Evolutionary conservation across 1,140 invertebrate species (phyloP).

Genomic region (Druon quercuslanigerum): DNA sequence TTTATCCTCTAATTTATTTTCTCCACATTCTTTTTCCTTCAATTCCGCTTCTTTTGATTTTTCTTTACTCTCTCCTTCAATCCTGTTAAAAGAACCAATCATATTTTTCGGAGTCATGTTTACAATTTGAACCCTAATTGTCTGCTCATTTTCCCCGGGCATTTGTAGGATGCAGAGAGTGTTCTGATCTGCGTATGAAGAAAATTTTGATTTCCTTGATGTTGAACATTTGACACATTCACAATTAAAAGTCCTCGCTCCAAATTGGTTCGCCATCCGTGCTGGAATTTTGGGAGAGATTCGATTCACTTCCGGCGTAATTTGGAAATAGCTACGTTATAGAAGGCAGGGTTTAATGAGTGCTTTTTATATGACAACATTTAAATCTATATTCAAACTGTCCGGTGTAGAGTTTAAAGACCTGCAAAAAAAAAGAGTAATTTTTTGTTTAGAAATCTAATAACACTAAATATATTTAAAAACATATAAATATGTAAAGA

Average conservation of each 20-base stretch:
- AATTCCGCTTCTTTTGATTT: neutral
- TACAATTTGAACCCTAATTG: neutral
- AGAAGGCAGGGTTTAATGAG: constrained; percentile 35
- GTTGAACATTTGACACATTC: neutral
- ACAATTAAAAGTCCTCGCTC: neutral
- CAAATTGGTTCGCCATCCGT: neutral
- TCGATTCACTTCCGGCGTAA: neutral
- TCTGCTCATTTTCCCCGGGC: neutral
- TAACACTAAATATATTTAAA: too few species aligned
- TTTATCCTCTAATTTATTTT: neutral
- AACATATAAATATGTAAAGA: too few species aligned
- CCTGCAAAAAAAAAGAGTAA: constrained; percentile 64
- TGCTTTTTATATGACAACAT: constrained; percentile 64
- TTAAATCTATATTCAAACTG: constrained; percentile 71
- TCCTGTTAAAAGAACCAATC: neutral
- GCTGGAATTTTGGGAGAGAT: neutral
- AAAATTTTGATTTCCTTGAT: neutral
- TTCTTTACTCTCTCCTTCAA: neutral
- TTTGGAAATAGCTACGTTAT: constrained; percentile 30
- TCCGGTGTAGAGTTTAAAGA: constrained; percentile 70
- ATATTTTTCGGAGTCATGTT: neutral
- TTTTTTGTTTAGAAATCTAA: neutral
- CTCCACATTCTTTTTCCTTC: neutral
- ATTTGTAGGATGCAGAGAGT: neutral
- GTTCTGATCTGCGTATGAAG: neutral